A percentile compares a stretch with the other conserved stretches of the same genome.
Evolutionary conservation across 2,797 vertebrate genomes (phyloP).

Genomic region (Philypnodon macrostomus): DNA sequence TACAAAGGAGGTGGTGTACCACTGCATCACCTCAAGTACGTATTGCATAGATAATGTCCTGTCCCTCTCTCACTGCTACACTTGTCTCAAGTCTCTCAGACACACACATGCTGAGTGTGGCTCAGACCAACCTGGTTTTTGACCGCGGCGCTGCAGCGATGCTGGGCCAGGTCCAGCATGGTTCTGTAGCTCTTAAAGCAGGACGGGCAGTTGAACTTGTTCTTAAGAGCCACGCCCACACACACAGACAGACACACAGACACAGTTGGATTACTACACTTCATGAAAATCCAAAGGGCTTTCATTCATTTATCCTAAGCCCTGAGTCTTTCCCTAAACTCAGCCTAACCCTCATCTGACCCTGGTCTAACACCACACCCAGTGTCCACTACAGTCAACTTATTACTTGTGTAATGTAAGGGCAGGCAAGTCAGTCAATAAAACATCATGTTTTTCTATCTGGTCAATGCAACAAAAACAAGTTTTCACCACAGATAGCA

Average conservation of each 20-base stretch:
- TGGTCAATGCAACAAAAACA: conserved; percentile 12
- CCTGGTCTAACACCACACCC: conserved; percentile 22
- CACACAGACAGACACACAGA: conserved; percentile 28
- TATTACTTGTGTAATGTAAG: conserved; percentile 3
- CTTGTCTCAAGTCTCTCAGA: conserved; percentile 11
- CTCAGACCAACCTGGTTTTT: conserved; percentile 78
- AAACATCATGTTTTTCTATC: conserved; percentile 9
- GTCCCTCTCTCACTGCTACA: conserved; percentile 28
- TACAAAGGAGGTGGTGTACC: too few species aligned
- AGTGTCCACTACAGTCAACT: conserved; percentile 4
- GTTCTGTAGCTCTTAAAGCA: conserved; percentile 78
- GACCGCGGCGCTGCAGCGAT: conserved; percentile 75
- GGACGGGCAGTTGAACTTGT: conserved; percentile 76
- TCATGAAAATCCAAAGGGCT: conserved; percentile 29
- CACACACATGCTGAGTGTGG: conserved; percentile 36
- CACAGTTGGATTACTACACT: conserved; percentile 63
- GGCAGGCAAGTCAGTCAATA: conserved; percentile 22
- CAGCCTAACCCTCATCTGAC: conserved; percentile 50
- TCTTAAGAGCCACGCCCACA: conserved; percentile 71
- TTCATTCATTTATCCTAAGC: conserved; percentile 21
- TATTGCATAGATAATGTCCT: background rate
- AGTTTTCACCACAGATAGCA: background rate
- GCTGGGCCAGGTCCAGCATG: conserved; percentile 79
- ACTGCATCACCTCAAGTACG: background rate
- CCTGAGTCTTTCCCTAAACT: conserved; percentile 53